Percentiles rank a stretch among this genome's conserved stretches.
These are phyloP conservation scores for Escarpia spicata DNA, from an alignment of 2,888 invertebrate species.

Conservation along the genomic window DNA sequence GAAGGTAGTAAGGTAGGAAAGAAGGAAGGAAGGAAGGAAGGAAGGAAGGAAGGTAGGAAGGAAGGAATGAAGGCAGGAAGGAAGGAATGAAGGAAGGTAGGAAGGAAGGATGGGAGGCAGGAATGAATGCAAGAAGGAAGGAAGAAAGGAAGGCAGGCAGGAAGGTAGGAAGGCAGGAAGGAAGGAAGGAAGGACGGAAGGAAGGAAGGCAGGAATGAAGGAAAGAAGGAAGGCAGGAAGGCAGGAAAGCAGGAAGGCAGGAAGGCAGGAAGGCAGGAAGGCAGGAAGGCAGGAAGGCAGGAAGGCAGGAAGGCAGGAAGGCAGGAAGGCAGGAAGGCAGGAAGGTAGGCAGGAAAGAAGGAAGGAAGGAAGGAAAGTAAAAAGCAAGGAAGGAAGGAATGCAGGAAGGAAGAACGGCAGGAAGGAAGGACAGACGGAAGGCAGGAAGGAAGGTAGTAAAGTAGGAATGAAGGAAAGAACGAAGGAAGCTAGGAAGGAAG, in stretches of 20 bases:
- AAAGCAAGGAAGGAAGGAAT: neutral
- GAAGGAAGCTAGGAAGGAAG: too few relatives aligned
- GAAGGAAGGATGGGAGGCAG: neutral
- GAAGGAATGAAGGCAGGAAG: conserved; percentile 8
- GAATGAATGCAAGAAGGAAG: neutral
- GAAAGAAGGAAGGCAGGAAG: neutral
- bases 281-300: neutral
- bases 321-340: conserved; percentile 23
- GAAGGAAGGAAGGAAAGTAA: neutral
- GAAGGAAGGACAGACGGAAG: too few relatives aligned
- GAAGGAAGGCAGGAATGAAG: neutral
- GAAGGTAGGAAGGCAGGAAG: neutral
- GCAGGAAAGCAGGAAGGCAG: neutral
- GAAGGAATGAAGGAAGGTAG: conserved; percentile 20
- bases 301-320: neutral
- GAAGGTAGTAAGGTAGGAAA: neutral
- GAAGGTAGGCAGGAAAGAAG: neutral
- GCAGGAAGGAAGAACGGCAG: neutral
- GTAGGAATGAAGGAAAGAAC: conserved; percentile 32
- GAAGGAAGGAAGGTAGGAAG: neutral
- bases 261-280: too few relatives aligned
- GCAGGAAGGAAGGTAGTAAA: too few relatives aligned
- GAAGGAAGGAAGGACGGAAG: neutral
- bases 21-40: neutral
- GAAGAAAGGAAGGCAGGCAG: neutral